Conservation (phyloP, 2,797 vertebrate species). For the Psittacula derbiana region DNA sequence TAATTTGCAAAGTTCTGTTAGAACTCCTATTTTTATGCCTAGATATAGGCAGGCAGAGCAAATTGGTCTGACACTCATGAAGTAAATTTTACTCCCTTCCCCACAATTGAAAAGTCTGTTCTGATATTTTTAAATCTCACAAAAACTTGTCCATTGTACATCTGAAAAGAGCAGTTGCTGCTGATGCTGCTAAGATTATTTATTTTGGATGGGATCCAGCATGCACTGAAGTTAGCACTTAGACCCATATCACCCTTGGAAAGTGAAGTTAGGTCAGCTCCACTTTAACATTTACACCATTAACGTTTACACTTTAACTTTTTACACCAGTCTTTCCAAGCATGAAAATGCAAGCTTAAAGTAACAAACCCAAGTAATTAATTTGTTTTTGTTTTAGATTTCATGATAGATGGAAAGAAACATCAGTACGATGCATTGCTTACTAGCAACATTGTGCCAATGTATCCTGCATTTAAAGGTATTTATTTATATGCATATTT, state of each 20-base stretch:
- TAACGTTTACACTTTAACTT: not conserved
- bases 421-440: constrained; percentile 84
- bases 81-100: not conserved
- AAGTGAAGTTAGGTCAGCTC: not conserved
- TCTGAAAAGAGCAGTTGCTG: not conserved
- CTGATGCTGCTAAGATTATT: not conserved
- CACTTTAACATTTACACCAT: not conserved
- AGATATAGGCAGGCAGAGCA: not conserved
- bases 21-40: not conserved
- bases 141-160: not conserved
- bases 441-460: constrained; percentile 87
- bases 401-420: constrained; percentile 70
- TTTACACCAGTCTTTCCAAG: not conserved
- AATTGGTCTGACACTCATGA: not conserved
- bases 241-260: not conserved
- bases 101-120: not conserved
- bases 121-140: not conserved
- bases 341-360: not conserved
- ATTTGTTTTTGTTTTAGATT: constrained; percentile 62
- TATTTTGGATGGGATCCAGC: not conserved
- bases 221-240: not conserved
- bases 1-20: not conserved
- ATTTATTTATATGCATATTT: constrained; percentile 34
- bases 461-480: constrained; percentile 92
- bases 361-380: not conserved